phyloP scores from a whole-genome alignment of 2,797 vertebrate species.

The Ibycter americanus region DNA sequence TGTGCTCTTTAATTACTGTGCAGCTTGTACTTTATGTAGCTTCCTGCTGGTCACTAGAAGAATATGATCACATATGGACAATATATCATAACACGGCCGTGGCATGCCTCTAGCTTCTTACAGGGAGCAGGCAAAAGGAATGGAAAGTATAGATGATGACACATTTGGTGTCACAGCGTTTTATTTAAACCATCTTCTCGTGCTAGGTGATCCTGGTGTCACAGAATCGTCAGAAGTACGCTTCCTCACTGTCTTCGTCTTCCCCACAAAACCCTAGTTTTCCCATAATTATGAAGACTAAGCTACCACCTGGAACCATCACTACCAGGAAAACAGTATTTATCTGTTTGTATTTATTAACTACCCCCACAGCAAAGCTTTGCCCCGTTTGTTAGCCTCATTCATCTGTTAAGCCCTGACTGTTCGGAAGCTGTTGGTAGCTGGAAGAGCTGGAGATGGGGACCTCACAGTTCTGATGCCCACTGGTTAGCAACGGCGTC shows the following conservation, averaged over 20 bases:
- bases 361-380: background rate
- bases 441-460: background rate
- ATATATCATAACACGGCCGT: background rate
- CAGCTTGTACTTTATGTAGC: background rate
- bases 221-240: background rate
- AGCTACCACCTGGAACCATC: background rate
- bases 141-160: background rate
- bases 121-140: background rate
- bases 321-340: background rate
- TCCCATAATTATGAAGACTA: accelerated
- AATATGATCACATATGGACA: background rate
- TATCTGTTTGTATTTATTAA: background rate
- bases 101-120: background rate
- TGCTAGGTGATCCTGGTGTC: background rate
- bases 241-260: background rate
- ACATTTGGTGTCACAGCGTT: background rate
- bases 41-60: background rate
- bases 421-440: background rate
- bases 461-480: background rate
- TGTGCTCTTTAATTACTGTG: background rate
- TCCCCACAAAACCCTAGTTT: background rate
- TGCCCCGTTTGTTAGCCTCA: background rate
- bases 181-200: background rate
- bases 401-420: background rate
- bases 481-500: background rate